Evolutionary conservation across 2,888 invertebrate species (phyloP).

Genomic region (Thymelicus acteon): DNA sequence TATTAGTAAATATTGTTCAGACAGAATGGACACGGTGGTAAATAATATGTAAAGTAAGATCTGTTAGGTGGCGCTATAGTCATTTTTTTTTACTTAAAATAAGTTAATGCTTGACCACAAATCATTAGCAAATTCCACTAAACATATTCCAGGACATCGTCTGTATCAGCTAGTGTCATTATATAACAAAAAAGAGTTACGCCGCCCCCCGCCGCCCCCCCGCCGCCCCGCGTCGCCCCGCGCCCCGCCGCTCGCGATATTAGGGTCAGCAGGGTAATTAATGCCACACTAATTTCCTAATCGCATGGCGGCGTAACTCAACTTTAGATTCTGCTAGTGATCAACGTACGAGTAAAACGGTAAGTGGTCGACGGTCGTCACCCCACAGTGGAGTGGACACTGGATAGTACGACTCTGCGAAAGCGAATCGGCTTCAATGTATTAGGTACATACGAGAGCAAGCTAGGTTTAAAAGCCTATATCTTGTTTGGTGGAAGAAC

Average conservation of each 20-base stretch:
- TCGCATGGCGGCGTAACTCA: conserved; percentile 24
- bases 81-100: too few relatives aligned
- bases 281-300: conserved; percentile 34
- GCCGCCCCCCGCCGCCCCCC: not conserved
- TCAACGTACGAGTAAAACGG: conserved; percentile 11
- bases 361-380: not conserved
- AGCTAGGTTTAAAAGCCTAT: too few relatives aligned
- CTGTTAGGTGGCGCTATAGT: not conserved
- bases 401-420: too few relatives aligned
- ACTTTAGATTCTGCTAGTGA: conserved; percentile 32
- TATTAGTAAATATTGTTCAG: too few relatives aligned
- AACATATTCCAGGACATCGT: not conserved
- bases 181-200: conserved; percentile 4
- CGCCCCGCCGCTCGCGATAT: conserved; percentile 10
- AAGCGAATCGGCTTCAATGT: too few relatives aligned
- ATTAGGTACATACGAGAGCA: too few relatives aligned
- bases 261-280: conserved; percentile 30
- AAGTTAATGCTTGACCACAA: too few relatives aligned
- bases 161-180: not conserved
- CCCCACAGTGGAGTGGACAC: too few relatives aligned
- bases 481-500: too few relatives aligned
- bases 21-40: too few relatives aligned
- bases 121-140: not conserved
- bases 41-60: too few relatives aligned
- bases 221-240: not conserved